A percentile compares a stretch with the other conserved stretches of the same genome.
phyloP scores from a whole-genome alignment of 2,888 invertebrate species.

The Tenthredo mesomela region DNA sequence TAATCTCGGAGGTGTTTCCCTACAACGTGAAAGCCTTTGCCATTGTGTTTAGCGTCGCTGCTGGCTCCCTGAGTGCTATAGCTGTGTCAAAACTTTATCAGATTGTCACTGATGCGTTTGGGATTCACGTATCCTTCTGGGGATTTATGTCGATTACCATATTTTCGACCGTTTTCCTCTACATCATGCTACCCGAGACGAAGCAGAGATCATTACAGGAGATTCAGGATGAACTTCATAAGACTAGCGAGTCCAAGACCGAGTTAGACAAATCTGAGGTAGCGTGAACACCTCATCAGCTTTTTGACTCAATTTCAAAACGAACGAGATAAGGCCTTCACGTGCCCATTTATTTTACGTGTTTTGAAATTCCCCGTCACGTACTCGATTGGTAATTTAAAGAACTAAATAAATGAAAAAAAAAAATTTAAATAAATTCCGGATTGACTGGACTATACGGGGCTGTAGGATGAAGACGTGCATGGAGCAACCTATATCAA shows the following conservation, averaged over 20 bases:
- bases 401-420: too few relatives aligned
- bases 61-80: conserved; percentile 52
- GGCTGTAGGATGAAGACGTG: too few relatives aligned
- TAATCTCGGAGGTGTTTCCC: conserved; percentile 56
- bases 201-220: conserved; percentile 56
- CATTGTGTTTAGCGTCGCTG: conserved; percentile 55
- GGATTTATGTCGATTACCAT: conserved; percentile 49
- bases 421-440: too few relatives aligned
- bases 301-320: too few relatives aligned
- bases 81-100: conserved; percentile 54
- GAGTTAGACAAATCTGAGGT: background rate
- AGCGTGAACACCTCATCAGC: too few relatives aligned
- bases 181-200: conserved; percentile 60
- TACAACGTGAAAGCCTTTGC: conserved; percentile 56
- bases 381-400: too few relatives aligned
- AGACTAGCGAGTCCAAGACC: background rate
- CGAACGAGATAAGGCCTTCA: too few relatives aligned
- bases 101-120: conserved; percentile 23
- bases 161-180: background rate
- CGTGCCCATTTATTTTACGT: too few relatives aligned
- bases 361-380: too few relatives aligned
- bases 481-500: too few relatives aligned
- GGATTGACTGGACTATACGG: too few relatives aligned
- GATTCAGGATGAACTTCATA: too few relatives aligned
- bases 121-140: conserved; percentile 56